phyloP scores from a whole-genome alignment of 2,888 invertebrate species.

The Drosophila diplacantha region DNA sequence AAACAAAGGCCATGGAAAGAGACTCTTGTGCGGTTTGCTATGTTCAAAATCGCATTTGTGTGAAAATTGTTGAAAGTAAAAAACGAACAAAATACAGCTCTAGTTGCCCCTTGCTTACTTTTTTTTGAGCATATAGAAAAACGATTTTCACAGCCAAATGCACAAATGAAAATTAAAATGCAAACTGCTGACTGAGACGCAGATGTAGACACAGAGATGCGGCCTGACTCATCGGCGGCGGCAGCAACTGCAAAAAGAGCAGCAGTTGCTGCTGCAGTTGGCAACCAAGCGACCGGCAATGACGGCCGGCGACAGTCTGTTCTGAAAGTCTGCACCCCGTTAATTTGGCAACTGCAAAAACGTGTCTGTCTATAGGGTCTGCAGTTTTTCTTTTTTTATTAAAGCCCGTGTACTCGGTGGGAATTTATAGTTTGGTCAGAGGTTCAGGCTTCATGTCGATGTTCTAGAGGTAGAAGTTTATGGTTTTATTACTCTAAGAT shows the following conservation, averaged over 20 bases:
- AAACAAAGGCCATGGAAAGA: constrained; percentile 35
- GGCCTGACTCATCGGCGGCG: constrained; percentile 52
- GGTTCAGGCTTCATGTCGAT: constrained; percentile 4
- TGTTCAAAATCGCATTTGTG: constrained; percentile 34
- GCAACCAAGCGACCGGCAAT: constrained; percentile 43
- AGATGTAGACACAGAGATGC: constrained; percentile 25
- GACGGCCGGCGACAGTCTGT: constrained; percentile 55
- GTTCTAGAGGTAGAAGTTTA: not conserved
- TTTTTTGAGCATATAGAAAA: constrained; percentile 42
- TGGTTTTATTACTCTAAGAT: not conserved
- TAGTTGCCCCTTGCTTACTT: constrained; percentile 16
- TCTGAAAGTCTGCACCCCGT: constrained; percentile 57
- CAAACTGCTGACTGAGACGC: constrained; percentile 40
- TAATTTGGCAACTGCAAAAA: constrained; percentile 61
- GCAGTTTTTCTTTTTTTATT: constrained; percentile 28
- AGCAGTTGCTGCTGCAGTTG: constrained; percentile 34
- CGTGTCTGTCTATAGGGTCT: constrained; percentile 27
- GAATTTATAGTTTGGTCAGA: constrained; percentile 5
- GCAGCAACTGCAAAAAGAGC: constrained; percentile 19
- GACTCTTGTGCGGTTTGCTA: constrained; percentile 4
- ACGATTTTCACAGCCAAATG: constrained; percentile 64
- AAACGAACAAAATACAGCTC: constrained; percentile 7
- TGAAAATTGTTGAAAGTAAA: constrained; percentile 21
- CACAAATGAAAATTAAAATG: constrained; percentile 55
- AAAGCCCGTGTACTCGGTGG: constrained; percentile 3